phyloP scores from a whole-genome alignment of 2,797 vertebrate genomes.

The Hippocampus kuda region DNA sequence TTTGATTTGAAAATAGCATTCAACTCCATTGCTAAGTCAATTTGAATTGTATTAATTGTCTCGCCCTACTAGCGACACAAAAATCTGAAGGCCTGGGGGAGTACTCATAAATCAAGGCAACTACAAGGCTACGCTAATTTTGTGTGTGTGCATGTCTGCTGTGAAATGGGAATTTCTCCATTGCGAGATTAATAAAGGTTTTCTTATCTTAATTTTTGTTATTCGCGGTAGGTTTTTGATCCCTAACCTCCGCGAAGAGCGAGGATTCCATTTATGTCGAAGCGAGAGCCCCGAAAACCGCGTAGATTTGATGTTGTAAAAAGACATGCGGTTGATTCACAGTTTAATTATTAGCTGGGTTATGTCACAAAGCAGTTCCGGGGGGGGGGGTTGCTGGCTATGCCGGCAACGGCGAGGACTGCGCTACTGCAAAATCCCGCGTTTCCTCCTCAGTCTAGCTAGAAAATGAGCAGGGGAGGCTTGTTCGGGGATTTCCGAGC shows the following conservation, averaged over 20 bases:
- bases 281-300: background rate
- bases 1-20: background rate
- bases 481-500: conserved; percentile 62
- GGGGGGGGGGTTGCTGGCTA: background rate
- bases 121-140: too few relatives aligned
- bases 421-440: conserved; percentile 20
- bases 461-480: conserved; percentile 38
- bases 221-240: background rate
- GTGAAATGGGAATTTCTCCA: too few relatives aligned
- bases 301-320: background rate
- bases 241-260: background rate
- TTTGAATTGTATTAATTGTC: too few relatives aligned
- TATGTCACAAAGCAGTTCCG: background rate
- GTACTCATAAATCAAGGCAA: too few relatives aligned
- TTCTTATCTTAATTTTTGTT: background rate
- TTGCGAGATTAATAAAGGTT: too few relatives aligned
- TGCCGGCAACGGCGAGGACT: conserved; percentile 18
- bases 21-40: too few relatives aligned
- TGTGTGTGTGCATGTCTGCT: background rate
- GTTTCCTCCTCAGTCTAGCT: conserved; percentile 37
- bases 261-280: background rate
- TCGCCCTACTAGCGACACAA: background rate
- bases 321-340: background rate
- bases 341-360: conserved; percentile 7
- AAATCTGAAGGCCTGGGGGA: background rate